Evolutionary conservation across 2,888 invertebrate genomes (phyloP).

Genomic region (Noctua comes): DNA sequence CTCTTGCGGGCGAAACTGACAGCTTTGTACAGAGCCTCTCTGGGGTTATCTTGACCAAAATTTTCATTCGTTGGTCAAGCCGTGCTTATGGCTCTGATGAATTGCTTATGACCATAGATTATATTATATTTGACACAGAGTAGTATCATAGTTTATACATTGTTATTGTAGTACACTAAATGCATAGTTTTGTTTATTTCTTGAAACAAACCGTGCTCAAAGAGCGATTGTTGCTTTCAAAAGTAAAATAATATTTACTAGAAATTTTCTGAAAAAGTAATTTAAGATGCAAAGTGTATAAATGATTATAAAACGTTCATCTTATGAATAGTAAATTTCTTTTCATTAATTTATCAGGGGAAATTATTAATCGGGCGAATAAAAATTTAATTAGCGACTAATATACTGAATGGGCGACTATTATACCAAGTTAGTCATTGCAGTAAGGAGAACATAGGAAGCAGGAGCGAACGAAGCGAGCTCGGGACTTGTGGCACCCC

Average conservation of each 20-base stretch:
- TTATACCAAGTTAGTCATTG: too few relatives aligned
- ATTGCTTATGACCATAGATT: neutral
- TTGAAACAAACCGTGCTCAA: constrained; percentile 24
- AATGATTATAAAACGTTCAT: neutral
- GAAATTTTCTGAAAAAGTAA: too few relatives aligned
- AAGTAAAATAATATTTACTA: constrained; percentile 10
- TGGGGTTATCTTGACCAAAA: neutral
- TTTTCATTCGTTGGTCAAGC: neutral
- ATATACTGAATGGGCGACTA: too few relatives aligned
- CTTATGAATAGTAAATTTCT: neutral
- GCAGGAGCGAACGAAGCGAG: too few relatives aligned
- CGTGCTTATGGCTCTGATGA: neutral
- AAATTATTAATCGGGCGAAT: too few relatives aligned
- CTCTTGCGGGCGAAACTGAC: neutral
- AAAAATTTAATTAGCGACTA: too few relatives aligned
- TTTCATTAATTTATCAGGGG: too few relatives aligned
- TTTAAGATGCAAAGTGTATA: neutral
- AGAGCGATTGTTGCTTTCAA: constrained; percentile 15
- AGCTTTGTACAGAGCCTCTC: too few relatives aligned
- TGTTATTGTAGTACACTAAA: neutral
- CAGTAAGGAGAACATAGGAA: too few relatives aligned
- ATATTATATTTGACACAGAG: constrained; percentile 9
- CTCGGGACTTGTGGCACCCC: too few relatives aligned
- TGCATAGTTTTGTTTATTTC: constrained; percentile 1
- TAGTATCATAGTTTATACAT: neutral